phyloP scores from a whole-genome alignment of 2,113 vertebrate species.

The Corythornis madagascariensis region DNA sequence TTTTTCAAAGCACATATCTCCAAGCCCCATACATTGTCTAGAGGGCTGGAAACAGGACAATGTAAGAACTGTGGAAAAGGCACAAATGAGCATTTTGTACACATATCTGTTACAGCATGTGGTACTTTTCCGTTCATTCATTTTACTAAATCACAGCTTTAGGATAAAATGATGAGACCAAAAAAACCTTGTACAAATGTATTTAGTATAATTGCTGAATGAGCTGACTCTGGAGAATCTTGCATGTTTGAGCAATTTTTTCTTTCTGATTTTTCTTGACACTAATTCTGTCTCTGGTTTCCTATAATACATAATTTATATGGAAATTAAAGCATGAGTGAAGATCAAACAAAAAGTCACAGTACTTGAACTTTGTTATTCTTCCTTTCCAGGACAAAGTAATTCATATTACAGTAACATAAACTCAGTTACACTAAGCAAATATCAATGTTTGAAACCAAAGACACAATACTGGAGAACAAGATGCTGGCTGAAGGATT shows the following conservation, averaged over 20 bases:
- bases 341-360: conserved; percentile 53
- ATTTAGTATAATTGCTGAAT: conserved; percentile 40
- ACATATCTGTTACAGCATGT: neutral
- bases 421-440: conserved; percentile 21
- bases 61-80: neutral
- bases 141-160: conserved; percentile 33
- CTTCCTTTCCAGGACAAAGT: conserved; percentile 16
- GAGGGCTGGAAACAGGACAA: neutral
- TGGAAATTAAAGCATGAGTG: conserved; percentile 56
- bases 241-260: neutral
- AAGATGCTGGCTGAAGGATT: neutral
- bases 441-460: neutral
- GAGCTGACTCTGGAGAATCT: conserved; percentile 55
- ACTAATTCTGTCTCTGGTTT: conserved; percentile 57
- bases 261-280: conserved; percentile 37
- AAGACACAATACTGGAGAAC: neutral
- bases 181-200: conserved; percentile 29
- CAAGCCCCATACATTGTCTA: neutral
- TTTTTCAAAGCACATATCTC: neutral
- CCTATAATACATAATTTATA: conserved; percentile 51
- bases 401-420: conserved; percentile 22
- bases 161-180: conserved; percentile 29
- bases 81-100: neutral
- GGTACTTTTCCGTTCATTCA: neutral
- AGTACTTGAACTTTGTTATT: conserved; percentile 11